phyloP scores from a whole-genome alignment of 2,797 vertebrate genomes.

The Mionectes olivaceus region DNA sequence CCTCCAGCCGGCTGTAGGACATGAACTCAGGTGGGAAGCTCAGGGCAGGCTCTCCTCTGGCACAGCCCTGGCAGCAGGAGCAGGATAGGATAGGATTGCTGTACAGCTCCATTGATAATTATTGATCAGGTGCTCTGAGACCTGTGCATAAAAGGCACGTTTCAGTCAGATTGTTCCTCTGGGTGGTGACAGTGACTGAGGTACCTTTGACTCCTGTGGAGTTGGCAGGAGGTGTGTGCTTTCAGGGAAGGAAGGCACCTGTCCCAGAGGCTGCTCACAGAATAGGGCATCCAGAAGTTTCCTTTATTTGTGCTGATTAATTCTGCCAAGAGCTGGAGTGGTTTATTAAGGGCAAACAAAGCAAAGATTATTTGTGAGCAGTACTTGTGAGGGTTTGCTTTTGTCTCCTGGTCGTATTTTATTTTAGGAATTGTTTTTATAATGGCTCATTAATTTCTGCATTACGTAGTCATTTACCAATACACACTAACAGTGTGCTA shows the following conservation, averaged over 20 bases:
- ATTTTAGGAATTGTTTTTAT: background rate
- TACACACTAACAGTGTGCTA: background rate
- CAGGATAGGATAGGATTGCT: background rate
- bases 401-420: background rate
- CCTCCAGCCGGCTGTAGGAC: accelerated
- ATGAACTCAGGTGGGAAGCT: background rate
- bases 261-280: background rate
- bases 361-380: background rate
- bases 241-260: background rate
- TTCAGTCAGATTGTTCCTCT: background rate
- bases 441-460: background rate
- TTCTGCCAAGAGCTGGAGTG: background rate
- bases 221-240: background rate
- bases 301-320: background rate
- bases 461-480: background rate
- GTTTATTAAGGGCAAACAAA: background rate
- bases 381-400: background rate
- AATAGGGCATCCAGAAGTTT: background rate
- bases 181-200: background rate
- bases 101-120: background rate
- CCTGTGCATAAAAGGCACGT: background rate
- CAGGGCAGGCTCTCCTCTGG: background rate
- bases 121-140: background rate
- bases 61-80: accelerated
- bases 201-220: background rate